Evolutionary conservation across 2,888 invertebrate species (phyloP).

Genomic region (Melanophora roralis): DNA sequence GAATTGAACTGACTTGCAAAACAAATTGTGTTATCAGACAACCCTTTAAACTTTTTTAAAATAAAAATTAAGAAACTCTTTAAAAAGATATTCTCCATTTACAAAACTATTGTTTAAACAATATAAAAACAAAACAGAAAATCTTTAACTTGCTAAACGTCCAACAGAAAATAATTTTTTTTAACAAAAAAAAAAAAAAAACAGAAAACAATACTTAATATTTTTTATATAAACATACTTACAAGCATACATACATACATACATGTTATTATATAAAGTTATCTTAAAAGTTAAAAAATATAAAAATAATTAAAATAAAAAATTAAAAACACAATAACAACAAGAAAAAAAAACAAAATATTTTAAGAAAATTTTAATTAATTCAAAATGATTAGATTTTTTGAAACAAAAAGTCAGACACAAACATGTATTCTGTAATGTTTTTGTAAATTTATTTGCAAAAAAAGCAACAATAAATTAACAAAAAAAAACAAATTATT

Average conservation of each 20-base stretch:
- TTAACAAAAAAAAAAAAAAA: constrained; percentile 25
- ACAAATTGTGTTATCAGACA: constrained; percentile 10
- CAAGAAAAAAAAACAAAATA: too few species aligned
- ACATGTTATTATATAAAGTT: constrained; percentile 51
- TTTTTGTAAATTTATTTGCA: constrained; percentile 1
- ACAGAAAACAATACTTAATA: constrained; percentile 59
- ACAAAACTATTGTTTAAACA: constrained; percentile 40
- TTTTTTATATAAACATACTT: too few species aligned
- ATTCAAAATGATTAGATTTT: background rate
- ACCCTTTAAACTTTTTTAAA: constrained; percentile 7
- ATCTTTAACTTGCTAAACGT: constrained; percentile 62
- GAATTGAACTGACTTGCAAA: constrained; percentile 2
- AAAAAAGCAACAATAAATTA: constrained; percentile 13
- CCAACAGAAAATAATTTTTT: constrained; percentile 61
- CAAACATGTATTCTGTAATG: too few species aligned
- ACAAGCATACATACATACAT: constrained; percentile 58
- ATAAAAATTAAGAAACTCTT: background rate
- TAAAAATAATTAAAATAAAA: background rate
- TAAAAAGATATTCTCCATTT: constrained; percentile 44
- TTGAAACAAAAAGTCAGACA: constrained; percentile 23
- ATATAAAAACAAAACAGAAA: constrained; percentile 37
- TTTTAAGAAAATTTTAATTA: constrained; percentile 34
- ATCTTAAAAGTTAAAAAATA: constrained; percentile 35
- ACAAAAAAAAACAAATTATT: background rate
- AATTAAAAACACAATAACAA: too few species aligned